A percentile compares a stretch with the other conserved stretches of the same genome.
These are phyloP conservation scores for Enteromius radiatus DNA, from an alignment of 2,797 vertebrate genomes.

Conservation along the genomic window DNA sequence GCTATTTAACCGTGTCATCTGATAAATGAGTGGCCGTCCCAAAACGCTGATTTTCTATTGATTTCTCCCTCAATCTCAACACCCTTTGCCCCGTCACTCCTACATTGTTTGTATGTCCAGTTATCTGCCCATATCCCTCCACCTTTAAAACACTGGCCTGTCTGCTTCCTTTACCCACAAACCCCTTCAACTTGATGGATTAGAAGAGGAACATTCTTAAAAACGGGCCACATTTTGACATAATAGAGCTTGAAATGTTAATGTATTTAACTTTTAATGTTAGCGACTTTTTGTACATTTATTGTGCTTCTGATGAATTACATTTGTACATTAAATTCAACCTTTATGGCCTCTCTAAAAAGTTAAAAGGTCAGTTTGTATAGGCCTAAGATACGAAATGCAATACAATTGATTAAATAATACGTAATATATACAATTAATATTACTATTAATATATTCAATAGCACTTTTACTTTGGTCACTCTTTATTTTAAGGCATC, in stretches of 20 bases:
- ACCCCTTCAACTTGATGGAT: slow-evolving; percentile 43
- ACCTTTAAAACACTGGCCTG: slow-evolving; percentile 26
- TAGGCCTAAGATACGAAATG: background rate
- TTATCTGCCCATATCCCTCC: slow-evolving; percentile 72
- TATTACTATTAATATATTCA: background rate
- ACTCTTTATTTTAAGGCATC: background rate
- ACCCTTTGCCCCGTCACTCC: slow-evolving; percentile 85
- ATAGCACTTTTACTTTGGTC: background rate
- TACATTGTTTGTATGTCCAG: slow-evolving; percentile 89
- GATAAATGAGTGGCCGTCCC: slow-evolving; percentile 95
- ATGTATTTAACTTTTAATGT: background rate
- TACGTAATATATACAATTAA: no score
- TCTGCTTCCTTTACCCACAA: slow-evolving; percentile 49
- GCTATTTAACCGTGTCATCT: slow-evolving; percentile 94
- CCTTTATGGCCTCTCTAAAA: background rate
- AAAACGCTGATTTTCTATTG: slow-evolving; percentile 97
- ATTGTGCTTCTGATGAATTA: background rate
- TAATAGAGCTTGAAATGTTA: background rate
- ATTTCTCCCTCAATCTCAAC: slow-evolving; percentile 88
- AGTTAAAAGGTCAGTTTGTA: background rate
- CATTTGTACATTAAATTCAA: background rate
- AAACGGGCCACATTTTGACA: background rate
- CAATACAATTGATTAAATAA: background rate
- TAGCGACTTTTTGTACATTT: background rate
- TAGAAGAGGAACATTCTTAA: background rate